Percentiles rank a stretch among this genome's conserved stretches.
These are phyloP conservation scores for Plumapathes pennacea DNA, from an alignment of 92 coral and sea anemone species.

Conservation along the genomic window DNA sequence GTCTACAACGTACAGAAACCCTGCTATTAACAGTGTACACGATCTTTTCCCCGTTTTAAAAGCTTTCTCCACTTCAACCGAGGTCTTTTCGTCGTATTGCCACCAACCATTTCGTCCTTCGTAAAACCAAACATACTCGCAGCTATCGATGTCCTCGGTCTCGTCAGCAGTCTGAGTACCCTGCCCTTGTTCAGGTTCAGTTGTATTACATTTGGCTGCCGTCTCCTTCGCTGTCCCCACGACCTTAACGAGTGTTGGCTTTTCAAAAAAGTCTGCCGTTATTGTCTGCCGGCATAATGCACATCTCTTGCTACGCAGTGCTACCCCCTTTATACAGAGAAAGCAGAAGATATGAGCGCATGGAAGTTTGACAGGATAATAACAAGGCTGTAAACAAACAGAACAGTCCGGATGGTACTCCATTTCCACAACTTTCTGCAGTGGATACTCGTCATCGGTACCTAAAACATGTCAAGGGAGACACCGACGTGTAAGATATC, in stretches of 20 bases:
- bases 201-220: conserved; percentile 7
- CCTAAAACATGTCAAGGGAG: no score
- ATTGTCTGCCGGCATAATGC: conserved; percentile 93
- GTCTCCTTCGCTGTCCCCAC: conserved; percentile 14
- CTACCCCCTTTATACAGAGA: conserved; percentile 98
- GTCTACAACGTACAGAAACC: conserved; percentile 89
- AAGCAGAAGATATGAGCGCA: conserved; percentile 98
- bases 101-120: conserved; percentile 99
- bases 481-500: not conserved
- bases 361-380: conserved; percentile 85
- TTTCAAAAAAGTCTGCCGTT: conserved; percentile 69
- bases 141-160: conserved; percentile 15
- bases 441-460: conserved; percentile 20
- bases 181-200: conserved; percentile 2
- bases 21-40: conserved; percentile 90
- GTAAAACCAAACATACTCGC: conserved; percentile 85
- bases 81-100: conserved; percentile 92
- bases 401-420: conserved; percentile 93
- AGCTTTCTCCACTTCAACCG: conserved; percentile 84
- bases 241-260: conserved; percentile 84
- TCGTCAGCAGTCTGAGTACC: no score
- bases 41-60: conserved; percentile 92
- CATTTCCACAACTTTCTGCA: conserved; percentile 63
- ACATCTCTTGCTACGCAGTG: conserved; percentile 86
- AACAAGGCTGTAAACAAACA: conserved; percentile 84